Conservation (phyloP, 2,888 invertebrate species). For the Galerucella calmariensis region DNA sequence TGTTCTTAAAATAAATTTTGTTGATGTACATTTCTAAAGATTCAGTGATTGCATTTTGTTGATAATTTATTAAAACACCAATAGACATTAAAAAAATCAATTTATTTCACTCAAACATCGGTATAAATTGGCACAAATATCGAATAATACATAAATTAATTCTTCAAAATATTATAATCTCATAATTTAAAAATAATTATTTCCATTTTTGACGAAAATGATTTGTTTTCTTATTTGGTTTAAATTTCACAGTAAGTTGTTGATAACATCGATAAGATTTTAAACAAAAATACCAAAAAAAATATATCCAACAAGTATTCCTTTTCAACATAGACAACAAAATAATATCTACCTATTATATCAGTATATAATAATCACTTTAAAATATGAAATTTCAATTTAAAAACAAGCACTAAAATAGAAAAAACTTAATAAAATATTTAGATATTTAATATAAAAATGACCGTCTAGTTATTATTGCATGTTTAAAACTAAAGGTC, state of each 20-base stretch:
- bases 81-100: constrained; percentile 43
- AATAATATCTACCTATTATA: constrained; percentile 39
- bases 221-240: constrained; percentile 41
- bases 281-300: constrained; percentile 38
- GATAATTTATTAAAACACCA: constrained; percentile 38
- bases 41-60: constrained; percentile 47
- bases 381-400: constrained; percentile 44
- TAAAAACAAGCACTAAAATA: constrained; percentile 45
- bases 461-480: constrained; percentile 29
- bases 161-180: constrained; percentile 41
- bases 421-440: constrained; percentile 46
- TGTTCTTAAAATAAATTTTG: no score
- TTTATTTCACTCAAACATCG: constrained; percentile 55
- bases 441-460: constrained; percentile 38
- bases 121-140: constrained; percentile 56
- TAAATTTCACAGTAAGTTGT: constrained; percentile 40
- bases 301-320: constrained; percentile 41
- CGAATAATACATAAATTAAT: constrained; percentile 47
- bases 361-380: constrained; percentile 44
- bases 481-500: constrained; percentile 25
- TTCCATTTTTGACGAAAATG: constrained; percentile 29
- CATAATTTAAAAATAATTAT: constrained; percentile 40
- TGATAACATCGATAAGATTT: constrained; percentile 37
- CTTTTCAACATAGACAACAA: constrained; percentile 44
- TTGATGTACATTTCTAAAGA: not conserved